Base-by-base conservation (phyloP, 1,140 invertebrate species). In the Papilio helenus region DNA sequence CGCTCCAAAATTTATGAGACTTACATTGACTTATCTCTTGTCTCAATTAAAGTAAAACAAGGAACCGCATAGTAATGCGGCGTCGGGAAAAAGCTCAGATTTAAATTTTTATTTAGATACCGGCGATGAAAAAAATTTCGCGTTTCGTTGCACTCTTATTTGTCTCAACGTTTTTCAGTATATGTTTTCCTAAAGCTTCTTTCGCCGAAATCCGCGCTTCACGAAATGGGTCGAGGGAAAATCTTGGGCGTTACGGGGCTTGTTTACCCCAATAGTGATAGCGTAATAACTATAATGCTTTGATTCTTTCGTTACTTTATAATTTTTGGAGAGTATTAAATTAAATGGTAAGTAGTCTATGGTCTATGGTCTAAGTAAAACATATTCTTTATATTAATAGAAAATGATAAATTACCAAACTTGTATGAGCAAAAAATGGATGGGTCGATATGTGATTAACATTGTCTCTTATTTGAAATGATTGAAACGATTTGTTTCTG, bases 41-140 rank as follows among this genome's bases (percentile, higher is more conserved):
- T 80, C 77, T 76, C 81, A 81, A 81, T 81, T 82, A 80, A 80
- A 80, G 79, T 79, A 78, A 77, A 82, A 80, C 79, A 79, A 72
- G 81, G 72, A 80, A 80, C 79, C 72, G 79, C 78, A 81, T 80
- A 84, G 82, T 84, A 83, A 84, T 84, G 84, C 82, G 81, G 71
- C 42, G 72, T 73, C 71, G 72, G 79, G 76, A 81, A 80, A 83
- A 71, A 82, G 77, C 82, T 80, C 76, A 44, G 68, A 84, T 85
- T 90, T 89, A 88, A 88, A 91, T 91, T 89, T 89, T 89, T 86
- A 85, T 88, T 85, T 78, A 86, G 86, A 89, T 87, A 87, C 86
- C 72, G 76, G 68, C 51, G 78, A 44, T 81, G 82, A 80, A 83
- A 83, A 87, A 88, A 87, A 88, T 85, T 86, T 85, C 83, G 76